These are phyloP conservation scores for Pseudomugil tenellus DNA, from an alignment of 2,797 vertebrate species.

Conservation along the genomic window DNA sequence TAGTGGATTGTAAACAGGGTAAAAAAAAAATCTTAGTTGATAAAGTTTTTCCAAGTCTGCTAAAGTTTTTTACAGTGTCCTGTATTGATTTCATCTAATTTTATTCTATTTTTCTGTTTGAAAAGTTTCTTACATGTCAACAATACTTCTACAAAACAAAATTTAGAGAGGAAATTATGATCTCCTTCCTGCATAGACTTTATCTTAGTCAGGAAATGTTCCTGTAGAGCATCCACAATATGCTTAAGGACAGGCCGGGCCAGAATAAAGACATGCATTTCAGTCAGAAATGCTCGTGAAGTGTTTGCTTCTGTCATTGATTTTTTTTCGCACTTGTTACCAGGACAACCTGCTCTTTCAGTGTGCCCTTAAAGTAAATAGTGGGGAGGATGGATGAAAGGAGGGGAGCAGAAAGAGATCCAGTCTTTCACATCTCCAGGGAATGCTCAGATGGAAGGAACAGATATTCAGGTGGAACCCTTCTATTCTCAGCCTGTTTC, in stretches of 20 bases:
- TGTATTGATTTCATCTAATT: neutral
- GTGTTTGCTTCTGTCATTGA: constrained; percentile 41
- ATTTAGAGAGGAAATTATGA: constrained; percentile 12
- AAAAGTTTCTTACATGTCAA: constrained; percentile 11
- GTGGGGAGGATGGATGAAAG: constrained; percentile 31
- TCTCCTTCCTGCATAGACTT: constrained; percentile 25
- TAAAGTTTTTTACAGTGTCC: neutral
- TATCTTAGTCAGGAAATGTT: constrained; percentile 25
- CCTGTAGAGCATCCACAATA: constrained; percentile 19
- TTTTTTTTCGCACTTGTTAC: constrained; percentile 52
- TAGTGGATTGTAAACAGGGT: constrained; percentile 3
- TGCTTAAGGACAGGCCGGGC: constrained; percentile 18
- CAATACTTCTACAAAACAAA: constrained; percentile 4
- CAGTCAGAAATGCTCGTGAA: neutral
- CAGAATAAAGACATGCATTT: constrained; percentile 8
- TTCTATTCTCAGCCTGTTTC: constrained; percentile 57
- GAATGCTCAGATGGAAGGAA: constrained; percentile 41
- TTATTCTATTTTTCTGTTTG: neutral
- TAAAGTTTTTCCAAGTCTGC: neutral
- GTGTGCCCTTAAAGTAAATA: constrained; percentile 50
- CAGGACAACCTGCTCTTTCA: constrained; percentile 58
- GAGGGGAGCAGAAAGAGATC: constrained; percentile 49
- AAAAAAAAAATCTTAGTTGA: neutral
- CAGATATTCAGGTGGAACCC: constrained; percentile 66
- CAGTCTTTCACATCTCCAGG: constrained; percentile 43